Conservation (phyloP, 2,888 invertebrate genomes). For the Hyposoter didymator region DNA sequence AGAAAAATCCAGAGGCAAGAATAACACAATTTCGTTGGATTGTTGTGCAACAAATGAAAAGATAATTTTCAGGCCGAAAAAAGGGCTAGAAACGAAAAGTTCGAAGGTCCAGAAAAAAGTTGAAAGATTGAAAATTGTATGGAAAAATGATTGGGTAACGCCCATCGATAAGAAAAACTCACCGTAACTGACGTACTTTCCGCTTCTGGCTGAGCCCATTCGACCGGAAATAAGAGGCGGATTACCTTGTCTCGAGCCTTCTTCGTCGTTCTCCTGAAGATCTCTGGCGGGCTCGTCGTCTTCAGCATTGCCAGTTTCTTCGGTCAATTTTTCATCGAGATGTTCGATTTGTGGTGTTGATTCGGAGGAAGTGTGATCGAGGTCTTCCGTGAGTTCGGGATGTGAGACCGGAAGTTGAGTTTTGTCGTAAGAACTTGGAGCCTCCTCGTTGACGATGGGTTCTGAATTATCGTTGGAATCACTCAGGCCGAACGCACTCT, state of each 20-base stretch:
- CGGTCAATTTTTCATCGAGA: not conserved
- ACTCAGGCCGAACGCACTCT: slow-evolving; percentile 74
- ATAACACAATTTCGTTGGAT: not conserved
- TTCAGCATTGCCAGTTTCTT: not conserved
- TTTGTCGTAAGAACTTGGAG: not conserved
- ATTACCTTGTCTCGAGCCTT: slow-evolving; percentile 39
- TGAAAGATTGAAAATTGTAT: not conserved
- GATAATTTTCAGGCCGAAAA: not conserved
- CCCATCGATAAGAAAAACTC: slow-evolving; percentile 81
- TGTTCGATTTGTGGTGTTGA: slow-evolving; percentile 16
- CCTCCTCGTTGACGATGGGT: not conserved
- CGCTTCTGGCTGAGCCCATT: slow-evolving; percentile 70
- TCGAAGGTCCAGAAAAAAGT: not conserved
- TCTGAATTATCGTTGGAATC: slow-evolving; percentile 47
- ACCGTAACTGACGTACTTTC: slow-evolving; percentile 81
- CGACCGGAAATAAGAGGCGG: slow-evolving; percentile 64
- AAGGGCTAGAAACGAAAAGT: not conserved
- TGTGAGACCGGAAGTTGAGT: not conserved
- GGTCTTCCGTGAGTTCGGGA: slow-evolving; percentile 72
- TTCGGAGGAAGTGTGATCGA: slow-evolving; percentile 1
- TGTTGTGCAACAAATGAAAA: not conserved
- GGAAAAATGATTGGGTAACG: slow-evolving; percentile 73
- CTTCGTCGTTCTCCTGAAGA: slow-evolving; percentile 33
- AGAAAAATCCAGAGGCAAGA: not conserved
- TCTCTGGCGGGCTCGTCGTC: slow-evolving; percentile 24